Base-by-base conservation (phyloP, 1,140 invertebrate genomes). In the Drepana arcuata region DNA sequence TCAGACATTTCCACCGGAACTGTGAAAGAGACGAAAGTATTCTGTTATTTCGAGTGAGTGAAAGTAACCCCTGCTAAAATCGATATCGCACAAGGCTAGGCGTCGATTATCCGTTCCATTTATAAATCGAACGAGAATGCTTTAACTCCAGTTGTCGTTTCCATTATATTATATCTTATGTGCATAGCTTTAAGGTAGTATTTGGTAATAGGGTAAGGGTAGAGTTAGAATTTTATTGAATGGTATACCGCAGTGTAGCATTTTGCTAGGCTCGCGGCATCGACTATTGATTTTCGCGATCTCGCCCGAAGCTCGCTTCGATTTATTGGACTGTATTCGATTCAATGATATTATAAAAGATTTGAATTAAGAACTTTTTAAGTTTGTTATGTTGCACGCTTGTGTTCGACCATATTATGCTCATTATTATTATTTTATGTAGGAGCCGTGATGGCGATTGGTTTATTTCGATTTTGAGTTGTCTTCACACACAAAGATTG, bases 61-160 rank as follows among this genome's bases (percentile, higher is more conserved):
- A 61, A 58, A 61, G 57, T 56, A 57, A 55, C 57, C 48, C 54
- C 56, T 49, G 53, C 52, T 64, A 81, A 81, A 78, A 81, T 81
- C 77, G 77, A 81, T 81, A 81, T 81, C 73, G 73, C 73, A 74
- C 77, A 78, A 81, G 77, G 77, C 73, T 78, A 69, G 64, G 59
- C 73, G 77, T 81, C 77, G 77, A 81, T 81, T 81, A 81, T 77
- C 70, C 66, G 71, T 56, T 75, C 59, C 70, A 53, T 58, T 50
- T 41, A 35, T 30, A 30, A 28, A 47, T 33, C 14, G 40, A 33
- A 12, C 0, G 31, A 27, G 33, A 72, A 55, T 7, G 60, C 39
- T 23, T 1, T 25, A 69, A 45, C 14, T 48, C 7, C 0, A 5
- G 18, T 21, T 21, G 4, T 21, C 4, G 18, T 21, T 21, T 21